These are phyloP conservation scores for Parnassius orleans DNA, from an alignment of 2,888 invertebrate genomes.

Conservation along the genomic window DNA sequence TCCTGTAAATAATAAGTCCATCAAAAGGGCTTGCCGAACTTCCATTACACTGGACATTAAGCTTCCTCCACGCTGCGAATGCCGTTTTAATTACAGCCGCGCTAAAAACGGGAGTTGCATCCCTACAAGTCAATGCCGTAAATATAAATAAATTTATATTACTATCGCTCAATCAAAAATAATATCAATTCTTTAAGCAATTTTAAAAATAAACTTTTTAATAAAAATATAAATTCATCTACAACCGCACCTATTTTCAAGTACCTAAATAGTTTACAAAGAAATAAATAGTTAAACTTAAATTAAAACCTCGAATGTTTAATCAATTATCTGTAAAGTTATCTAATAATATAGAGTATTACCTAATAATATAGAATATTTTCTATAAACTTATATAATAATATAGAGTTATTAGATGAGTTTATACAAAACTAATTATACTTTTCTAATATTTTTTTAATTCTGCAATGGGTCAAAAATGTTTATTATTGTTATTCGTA, in stretches of 20 bases:
- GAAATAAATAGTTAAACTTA: neutral
- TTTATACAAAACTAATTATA: too few species aligned
- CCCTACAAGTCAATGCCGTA: constrained; percentile 25
- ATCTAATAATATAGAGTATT: too few species aligned
- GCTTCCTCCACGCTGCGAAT: constrained; percentile 19
- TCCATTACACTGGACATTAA: constrained; percentile 14
- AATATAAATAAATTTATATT: neutral
- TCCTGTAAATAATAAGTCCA: neutral
- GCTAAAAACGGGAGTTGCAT: constrained; percentile 23
- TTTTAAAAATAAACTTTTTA: neutral
- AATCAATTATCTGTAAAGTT: too few species aligned
- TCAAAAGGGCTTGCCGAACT: neutral
- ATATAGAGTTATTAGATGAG: too few species aligned
- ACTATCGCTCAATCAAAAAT: neutral
- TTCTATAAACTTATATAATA: too few species aligned
- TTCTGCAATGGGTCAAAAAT: neutral
- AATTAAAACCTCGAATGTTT: too few species aligned
- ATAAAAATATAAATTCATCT: neutral
- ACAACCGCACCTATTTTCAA: neutral
- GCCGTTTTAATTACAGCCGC: constrained; percentile 17
- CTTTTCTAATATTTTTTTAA: neutral
- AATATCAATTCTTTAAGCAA: neutral
- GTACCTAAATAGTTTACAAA: neutral
- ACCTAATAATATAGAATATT: too few species aligned
- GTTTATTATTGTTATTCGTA: neutral